A percentile compares a stretch with the other conserved stretches of the same genome.
These are phyloP conservation scores for Patiria miniata DNA, from an alignment of 35 echinoderm and acorn worm species.

Conservation along the genomic window DNA sequence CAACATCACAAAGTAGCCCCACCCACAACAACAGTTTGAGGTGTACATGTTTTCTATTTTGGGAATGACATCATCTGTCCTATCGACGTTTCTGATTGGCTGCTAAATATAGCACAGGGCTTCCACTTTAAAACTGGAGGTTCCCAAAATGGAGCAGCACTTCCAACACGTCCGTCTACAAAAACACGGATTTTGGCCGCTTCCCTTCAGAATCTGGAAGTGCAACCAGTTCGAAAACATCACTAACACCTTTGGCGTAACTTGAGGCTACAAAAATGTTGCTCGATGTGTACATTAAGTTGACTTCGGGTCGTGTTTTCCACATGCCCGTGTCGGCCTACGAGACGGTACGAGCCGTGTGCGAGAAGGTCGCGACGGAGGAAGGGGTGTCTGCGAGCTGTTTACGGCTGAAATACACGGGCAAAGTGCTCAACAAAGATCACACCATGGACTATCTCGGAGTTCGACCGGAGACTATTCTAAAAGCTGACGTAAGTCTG, in stretches of 20 bases:
- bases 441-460: slow-evolving; percentile 41
- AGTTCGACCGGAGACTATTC: slow-evolving; percentile 57
- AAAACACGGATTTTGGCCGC: neutral
- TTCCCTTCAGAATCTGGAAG: neutral
- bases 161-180: neutral
- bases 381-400: slow-evolving; percentile 47
- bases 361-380: slow-evolving; percentile 56
- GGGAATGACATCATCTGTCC: too few species aligned
- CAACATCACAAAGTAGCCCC: too few species aligned
- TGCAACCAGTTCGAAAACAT: neutral
- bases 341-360: slow-evolving; percentile 34
- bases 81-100: neutral
- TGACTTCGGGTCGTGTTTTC: slow-evolving; percentile 49
- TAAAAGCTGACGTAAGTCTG: slow-evolving; percentile 67
- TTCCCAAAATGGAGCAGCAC: neutral
- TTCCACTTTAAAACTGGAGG: slow-evolving; percentile 10
- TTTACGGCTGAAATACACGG: slow-evolving; percentile 63
- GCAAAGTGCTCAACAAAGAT: slow-evolving; percentile 64
- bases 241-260: neutral
- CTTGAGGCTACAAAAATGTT: neutral
- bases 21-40: too few species aligned
- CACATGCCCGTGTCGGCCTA: slow-evolving; percentile 14
- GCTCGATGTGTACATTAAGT: slow-evolving; percentile 50
- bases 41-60: too few species aligned
- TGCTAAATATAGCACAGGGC: slow-evolving; percentile 18